Evolutionary conservation across 2,888 invertebrate species (phyloP).

Genomic region (Hofmannophila pseudospretella): DNA sequence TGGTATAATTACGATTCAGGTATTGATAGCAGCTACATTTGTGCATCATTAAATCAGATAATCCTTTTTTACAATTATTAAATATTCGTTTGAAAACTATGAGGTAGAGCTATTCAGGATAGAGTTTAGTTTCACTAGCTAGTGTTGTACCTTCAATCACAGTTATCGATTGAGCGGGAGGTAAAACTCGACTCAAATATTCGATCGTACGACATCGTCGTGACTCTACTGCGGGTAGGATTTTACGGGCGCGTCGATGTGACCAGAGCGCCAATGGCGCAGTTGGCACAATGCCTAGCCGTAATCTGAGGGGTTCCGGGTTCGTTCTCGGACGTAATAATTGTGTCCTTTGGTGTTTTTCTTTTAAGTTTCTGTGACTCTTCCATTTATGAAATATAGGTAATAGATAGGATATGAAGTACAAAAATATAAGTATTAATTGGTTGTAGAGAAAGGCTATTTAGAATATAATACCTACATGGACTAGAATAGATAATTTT

Average conservation of each 20-base stretch:
- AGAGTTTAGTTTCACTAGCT: not conserved
- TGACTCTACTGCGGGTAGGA: not conserved
- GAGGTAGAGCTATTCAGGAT: not conserved
- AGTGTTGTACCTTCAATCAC: not conserved
- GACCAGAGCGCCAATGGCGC: slow-evolving; percentile 7
- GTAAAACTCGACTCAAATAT: not conserved
- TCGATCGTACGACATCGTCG: not conserved
- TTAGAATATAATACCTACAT: too few relatives aligned
- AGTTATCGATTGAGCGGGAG: slow-evolving; percentile 3
- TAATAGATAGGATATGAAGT: too few relatives aligned
- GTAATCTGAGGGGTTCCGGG: slow-evolving; percentile 8
- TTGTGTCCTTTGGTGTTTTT: too few relatives aligned
- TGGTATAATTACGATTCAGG: too few relatives aligned
- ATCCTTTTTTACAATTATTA: too few relatives aligned
- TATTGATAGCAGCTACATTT: too few relatives aligned
- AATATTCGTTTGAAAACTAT: slow-evolving; percentile 2
- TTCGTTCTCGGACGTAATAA: slow-evolving; percentile 1
- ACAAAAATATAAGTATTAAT: too few relatives aligned
- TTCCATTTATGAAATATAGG: too few relatives aligned
- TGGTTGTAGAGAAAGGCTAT: too few relatives aligned
- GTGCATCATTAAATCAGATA: too few relatives aligned
- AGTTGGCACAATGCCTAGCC: slow-evolving; percentile 11
- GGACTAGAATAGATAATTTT: too few relatives aligned
- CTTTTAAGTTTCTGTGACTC: too few relatives aligned
- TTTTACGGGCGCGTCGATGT: slow-evolving; percentile 6